phyloP scores from a whole-genome alignment of 1,140 invertebrate species.

The Cecropterus lyciades region DNA sequence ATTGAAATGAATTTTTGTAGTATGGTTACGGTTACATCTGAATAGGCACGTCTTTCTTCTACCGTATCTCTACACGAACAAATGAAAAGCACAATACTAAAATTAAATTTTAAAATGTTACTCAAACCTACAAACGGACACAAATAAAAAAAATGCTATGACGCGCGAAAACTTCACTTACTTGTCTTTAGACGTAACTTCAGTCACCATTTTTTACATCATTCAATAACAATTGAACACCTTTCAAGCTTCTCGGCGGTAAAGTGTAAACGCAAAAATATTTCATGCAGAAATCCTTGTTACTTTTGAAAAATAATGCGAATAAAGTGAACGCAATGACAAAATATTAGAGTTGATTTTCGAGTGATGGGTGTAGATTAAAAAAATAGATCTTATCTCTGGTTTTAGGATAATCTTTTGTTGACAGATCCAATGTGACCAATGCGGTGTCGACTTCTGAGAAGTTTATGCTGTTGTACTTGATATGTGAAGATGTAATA shows the following conservation, averaged over 20 bases:
- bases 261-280: constrained; percentile 44
- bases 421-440: constrained; percentile 61
- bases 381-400: constrained; percentile 48
- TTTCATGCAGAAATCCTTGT: constrained; percentile 56
- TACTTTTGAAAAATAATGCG: constrained; percentile 3
- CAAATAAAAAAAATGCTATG: constrained; percentile 49
- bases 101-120: no score
- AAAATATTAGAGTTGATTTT: constrained; percentile 3
- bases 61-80: no score
- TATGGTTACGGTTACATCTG: no score
- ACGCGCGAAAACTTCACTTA: constrained; percentile 56
- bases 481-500: constrained; percentile 43
- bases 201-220: constrained; percentile 43
- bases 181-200: constrained; percentile 8
- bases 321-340: background rate
- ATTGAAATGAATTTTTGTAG: no score
- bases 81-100: no score
- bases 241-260: constrained; percentile 52
- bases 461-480: constrained; percentile 41
- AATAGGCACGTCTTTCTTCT: no score
- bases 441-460: constrained; percentile 58
- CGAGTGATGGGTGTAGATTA: constrained; percentile 1
- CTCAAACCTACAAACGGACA: background rate
- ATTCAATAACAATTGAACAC: constrained; percentile 66
- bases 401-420: constrained; percentile 76